Conservation (phyloP, 2,113 vertebrate species). For the Dicrurus megarhynchus region DNA sequence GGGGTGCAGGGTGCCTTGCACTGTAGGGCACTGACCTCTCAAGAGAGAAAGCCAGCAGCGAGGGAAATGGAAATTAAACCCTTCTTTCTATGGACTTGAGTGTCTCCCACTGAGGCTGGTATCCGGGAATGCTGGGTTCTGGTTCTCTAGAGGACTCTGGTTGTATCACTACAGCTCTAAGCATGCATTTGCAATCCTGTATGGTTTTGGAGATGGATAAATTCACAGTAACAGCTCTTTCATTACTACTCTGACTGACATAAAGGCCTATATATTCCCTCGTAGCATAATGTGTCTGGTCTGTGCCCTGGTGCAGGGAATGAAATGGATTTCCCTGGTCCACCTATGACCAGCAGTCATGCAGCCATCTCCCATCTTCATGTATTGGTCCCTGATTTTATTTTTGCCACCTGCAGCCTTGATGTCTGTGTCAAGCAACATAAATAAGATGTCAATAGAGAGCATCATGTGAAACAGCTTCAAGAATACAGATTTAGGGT, state of each 20-base stretch:
- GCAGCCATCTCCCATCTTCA: neutral
- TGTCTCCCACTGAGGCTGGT: neutral
- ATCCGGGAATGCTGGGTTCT: neutral
- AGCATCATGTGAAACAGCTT: neutral
- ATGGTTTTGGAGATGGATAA: neutral
- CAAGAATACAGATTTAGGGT: neutral
- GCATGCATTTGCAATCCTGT: neutral
- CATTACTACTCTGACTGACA: neutral
- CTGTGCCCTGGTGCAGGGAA: neutral
- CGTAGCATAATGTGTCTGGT: neutral
- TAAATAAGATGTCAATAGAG: neutral
- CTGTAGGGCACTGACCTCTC: neutral
- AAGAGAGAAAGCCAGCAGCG: neutral
- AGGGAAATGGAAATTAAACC: neutral
- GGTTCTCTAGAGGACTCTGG: neutral
- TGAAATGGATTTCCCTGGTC: neutral
- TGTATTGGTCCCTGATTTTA: neutral
- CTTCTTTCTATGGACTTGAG: neutral
- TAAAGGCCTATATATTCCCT: neutral
- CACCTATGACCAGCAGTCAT: neutral
- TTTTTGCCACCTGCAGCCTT: neutral
- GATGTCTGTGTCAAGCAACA: neutral
- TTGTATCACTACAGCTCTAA: neutral
- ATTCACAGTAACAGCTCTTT: neutral
- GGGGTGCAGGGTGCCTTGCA: neutral